Conservation (phyloP, 2,888 invertebrate species). For the Orchesella flavescens region DNA sequence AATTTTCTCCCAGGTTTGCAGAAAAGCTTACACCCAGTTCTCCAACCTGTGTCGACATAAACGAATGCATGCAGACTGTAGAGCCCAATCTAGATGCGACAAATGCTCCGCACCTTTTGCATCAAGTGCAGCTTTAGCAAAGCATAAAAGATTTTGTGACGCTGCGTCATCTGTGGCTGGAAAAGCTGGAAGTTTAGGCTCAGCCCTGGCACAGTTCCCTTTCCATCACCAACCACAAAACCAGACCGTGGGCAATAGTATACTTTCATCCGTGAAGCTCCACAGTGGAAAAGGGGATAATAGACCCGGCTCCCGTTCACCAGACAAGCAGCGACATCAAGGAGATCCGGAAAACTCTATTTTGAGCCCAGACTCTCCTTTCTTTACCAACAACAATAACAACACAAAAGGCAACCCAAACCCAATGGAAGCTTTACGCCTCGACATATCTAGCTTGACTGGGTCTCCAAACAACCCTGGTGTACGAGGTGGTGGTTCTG, state of each 20-base stretch:
- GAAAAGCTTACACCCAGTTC: constrained; percentile 99
- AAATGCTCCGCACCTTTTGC: constrained; percentile 96
- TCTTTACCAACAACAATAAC: constrained; percentile 45
- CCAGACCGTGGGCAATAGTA: constrained; percentile 73
- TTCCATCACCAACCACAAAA: constrained; percentile 73
- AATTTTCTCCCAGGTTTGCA: constrained; percentile 81
- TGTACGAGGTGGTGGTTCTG: constrained; percentile 12
- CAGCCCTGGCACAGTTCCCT: constrained; percentile 54
- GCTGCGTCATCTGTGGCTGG: constrained; percentile 75
- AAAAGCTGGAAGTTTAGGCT: constrained; percentile 53
- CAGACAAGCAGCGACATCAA: constrained; percentile 65
- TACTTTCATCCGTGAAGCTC: constrained; percentile 74
- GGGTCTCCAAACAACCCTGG: constrained; percentile 53
- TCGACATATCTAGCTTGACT: constrained; percentile 56
- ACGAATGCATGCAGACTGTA: constrained; percentile 97
- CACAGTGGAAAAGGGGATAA: constrained; percentile 68
- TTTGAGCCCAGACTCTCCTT: constrained; percentile 38
- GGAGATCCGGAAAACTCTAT: constrained; percentile 64
- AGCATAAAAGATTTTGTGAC: constrained; percentile 97
- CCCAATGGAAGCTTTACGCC: constrained; percentile 66
- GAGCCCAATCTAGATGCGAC: constrained; percentile 92
- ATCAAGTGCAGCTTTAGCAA: constrained; percentile 91
- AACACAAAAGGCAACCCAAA: constrained; percentile 59
- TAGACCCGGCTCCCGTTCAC: constrained; percentile 63
- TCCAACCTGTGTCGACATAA: constrained; percentile 99